These are phyloP conservation scores for Drosophila macrospina DNA, from an alignment of 2,888 invertebrate genomes.

Conservation along the genomic window DNA sequence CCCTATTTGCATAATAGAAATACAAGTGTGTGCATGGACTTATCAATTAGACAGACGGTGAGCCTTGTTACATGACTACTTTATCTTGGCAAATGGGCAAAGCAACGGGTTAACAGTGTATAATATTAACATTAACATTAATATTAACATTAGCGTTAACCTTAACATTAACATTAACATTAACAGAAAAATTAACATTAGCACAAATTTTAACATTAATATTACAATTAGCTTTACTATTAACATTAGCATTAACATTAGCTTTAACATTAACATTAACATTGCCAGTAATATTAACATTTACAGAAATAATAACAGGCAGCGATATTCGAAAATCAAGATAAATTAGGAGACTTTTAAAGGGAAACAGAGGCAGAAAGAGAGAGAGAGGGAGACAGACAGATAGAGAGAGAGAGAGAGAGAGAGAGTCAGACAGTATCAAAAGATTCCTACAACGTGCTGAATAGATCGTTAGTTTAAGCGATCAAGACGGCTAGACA, in stretches of 20 bases:
- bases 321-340: too few relatives aligned
- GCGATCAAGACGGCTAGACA: constrained; percentile 68
- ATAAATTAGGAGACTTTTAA: too few relatives aligned
- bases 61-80: constrained; percentile 24
- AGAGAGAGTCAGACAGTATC: too few relatives aligned
- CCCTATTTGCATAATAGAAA: constrained; percentile 30
- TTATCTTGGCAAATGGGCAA: constrained; percentile 16
- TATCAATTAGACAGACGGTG: constrained; percentile 41
- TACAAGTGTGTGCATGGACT: constrained; percentile 14
- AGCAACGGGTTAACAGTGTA: constrained; percentile 14
- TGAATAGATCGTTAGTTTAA: constrained; percentile 38
- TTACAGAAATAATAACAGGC: background rate
- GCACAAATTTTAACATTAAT: too few relatives aligned
- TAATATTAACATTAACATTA: background rate
- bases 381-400: background rate
- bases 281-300: background rate
- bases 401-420: too few relatives aligned
- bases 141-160: background rate
- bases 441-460: too few relatives aligned
- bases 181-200: background rate
- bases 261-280: background rate
- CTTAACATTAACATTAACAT: background rate
- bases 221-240: too few relatives aligned
- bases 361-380: too few relatives aligned
- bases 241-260: too few relatives aligned